Percentiles rank a stretch among this genome's conserved stretches.
phyloP scores from a whole-genome alignment of 2,113 vertebrate genomes.

The Diglossa brunneiventris region DNA sequence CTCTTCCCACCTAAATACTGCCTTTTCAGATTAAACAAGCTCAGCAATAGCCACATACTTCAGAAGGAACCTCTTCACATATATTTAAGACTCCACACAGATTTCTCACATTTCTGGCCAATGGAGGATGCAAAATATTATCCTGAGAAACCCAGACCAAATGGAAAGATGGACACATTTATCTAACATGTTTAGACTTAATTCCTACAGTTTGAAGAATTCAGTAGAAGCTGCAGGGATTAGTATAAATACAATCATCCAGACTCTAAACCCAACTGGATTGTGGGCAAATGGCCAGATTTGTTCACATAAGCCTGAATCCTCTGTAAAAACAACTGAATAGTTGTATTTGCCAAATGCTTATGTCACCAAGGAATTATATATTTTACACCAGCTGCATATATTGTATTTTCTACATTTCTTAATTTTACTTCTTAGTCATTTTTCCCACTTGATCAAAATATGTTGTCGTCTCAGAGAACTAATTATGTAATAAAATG shows the following conservation, averaged over 20 bases:
- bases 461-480: neutral
- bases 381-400: neutral
- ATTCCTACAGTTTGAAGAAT: neutral
- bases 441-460: neutral
- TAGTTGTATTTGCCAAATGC: neutral
- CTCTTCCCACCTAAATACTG: neutral
- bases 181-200: neutral
- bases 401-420: neutral
- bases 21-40: neutral
- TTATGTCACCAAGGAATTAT: neutral
- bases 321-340: neutral
- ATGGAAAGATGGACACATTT: neutral
- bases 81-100: neutral
- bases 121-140: neutral
- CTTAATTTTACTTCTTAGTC: neutral
- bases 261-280: neutral
- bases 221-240: neutral
- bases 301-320: neutral
- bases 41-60: neutral
- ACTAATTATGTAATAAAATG: neutral
- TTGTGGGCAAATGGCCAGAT: neutral
- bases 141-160: neutral
- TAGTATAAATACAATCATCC: neutral
- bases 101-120: neutral
- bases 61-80: neutral